A percentile compares a stretch with the other conserved stretches of the same genome.
Conservation (phyloP, 37 sponge, comb jelly and placozoan genomes). For the Aphrocallistes beatrix region DNA sequence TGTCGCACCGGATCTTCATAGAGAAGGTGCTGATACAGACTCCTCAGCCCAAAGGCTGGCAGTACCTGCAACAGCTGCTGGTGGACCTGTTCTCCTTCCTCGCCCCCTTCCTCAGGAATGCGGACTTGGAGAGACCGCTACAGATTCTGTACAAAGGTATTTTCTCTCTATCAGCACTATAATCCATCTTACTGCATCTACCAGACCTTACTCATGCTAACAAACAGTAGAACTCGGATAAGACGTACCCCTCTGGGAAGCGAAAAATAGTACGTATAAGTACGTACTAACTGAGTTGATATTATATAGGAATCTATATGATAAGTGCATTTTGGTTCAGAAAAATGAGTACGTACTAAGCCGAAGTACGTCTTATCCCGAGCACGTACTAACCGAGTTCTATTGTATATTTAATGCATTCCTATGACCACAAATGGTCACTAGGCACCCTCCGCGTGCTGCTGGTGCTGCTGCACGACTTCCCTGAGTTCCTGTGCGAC, state of each 20-base stretch:
- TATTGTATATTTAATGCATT: neutral
- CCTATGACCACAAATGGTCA: neutral
- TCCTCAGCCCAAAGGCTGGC: constrained; percentile 89
- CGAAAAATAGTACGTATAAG: no score
- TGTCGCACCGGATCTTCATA: constrained; percentile 84
- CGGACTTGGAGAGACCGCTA: constrained; percentile 80
- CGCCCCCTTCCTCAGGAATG: constrained; percentile 93
- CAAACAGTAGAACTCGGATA: no score
- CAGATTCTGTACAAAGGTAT: constrained; percentile 72
- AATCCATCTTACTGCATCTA: neutral
- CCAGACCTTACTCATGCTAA: neutral
- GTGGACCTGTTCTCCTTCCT: constrained; percentile 91
- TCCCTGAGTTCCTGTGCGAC: constrained; percentile 99
- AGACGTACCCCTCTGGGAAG: no score
- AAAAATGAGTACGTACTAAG: no score
- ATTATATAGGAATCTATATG: no score
- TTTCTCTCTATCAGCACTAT: neutral
- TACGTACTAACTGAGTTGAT: no score
- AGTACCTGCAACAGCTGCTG: constrained; percentile 83
- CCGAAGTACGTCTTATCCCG: no score
- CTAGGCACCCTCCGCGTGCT: constrained; percentile 91
- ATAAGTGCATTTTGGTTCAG: no score
- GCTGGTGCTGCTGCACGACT: constrained; percentile 95
- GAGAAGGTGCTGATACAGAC: constrained; percentile 70
- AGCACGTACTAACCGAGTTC: neutral